Conservation (phyloP, 1,140 invertebrate species). For the Drosophila pandora region DNA sequence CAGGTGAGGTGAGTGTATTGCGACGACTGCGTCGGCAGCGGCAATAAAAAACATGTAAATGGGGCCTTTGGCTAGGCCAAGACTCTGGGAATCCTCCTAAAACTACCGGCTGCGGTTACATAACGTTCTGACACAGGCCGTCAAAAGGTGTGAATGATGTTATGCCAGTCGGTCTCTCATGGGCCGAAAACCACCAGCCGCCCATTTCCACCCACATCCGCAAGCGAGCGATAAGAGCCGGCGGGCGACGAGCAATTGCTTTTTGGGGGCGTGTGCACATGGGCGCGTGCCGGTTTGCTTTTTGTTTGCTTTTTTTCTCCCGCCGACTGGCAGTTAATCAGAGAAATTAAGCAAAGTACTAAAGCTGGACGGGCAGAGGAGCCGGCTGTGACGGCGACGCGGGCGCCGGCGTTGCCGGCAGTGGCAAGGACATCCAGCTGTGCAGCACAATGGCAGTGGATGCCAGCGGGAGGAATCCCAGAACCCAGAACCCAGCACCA, state of each 20-base stretch:
- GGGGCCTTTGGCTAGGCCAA: slow-evolving; percentile 48
- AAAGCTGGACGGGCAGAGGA: slow-evolving; percentile 20
- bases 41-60: slow-evolving; percentile 74
- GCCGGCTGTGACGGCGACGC: slow-evolving; percentile 34
- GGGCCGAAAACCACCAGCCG: slow-evolving; percentile 4
- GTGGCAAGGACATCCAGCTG: slow-evolving; percentile 54
- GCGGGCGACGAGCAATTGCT: slow-evolving; percentile 31
- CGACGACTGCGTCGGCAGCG: slow-evolving; percentile 24
- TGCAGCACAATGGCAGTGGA: slow-evolving; percentile 45
- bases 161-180: slow-evolving; percentile 26
- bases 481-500: slow-evolving; percentile 21
- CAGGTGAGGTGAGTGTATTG: slow-evolving; percentile 57
- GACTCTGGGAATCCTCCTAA: slow-evolving; percentile 10
- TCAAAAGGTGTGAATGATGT: slow-evolving; percentile 48
- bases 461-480: slow-evolving; percentile 32
- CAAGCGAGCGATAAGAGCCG: slow-evolving; percentile 39
- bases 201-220: slow-evolving; percentile 1
- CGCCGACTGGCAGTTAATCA: slow-evolving; percentile 65
- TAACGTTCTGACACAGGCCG: slow-evolving; percentile 47
- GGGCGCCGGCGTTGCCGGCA: slow-evolving; percentile 24
- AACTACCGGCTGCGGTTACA: slow-evolving; percentile 48
- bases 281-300: slow-evolving; percentile 37
- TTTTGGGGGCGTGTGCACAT: slow-evolving; percentile 6
- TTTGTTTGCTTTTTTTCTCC: slow-evolving; percentile 25
- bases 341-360: slow-evolving; percentile 68